phyloP scores from a whole-genome alignment of 2,113 vertebrate genomes.

The Gambusia holbrooki region DNA sequence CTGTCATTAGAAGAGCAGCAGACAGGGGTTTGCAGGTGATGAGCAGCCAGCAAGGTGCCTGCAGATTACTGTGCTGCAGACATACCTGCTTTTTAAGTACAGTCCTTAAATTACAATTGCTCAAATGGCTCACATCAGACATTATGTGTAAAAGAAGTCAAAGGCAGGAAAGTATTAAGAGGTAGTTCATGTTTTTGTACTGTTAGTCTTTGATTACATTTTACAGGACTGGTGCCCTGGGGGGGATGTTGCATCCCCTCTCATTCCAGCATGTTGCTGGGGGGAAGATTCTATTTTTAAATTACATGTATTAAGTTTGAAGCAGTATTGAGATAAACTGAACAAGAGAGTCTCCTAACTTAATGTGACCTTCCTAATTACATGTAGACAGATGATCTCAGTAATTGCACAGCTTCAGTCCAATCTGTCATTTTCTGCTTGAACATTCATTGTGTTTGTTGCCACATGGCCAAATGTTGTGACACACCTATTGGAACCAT shows the following conservation, averaged over 20 bases:
- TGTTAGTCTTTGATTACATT: background rate
- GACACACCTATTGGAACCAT: background rate
- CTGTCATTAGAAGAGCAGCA: constrained; percentile 55
- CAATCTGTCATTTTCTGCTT: too few species aligned
- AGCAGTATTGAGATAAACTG: background rate
- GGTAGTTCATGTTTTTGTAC: background rate
- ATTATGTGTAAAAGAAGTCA: constrained; percentile 10
- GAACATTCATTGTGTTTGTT: background rate
- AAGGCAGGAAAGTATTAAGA: background rate
- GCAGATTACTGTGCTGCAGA: constrained; percentile 29
- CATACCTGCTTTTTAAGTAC: constrained; percentile 61
- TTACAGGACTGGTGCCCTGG: background rate
- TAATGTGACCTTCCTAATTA: background rate
- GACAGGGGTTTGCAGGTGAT: constrained; percentile 49
- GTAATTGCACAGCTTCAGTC: background rate
- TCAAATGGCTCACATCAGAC: constrained; percentile 39
- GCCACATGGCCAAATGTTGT: background rate
- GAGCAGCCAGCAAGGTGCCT: constrained; percentile 41
- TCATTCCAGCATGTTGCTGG: background rate
- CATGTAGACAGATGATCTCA: background rate
- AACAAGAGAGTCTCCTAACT: background rate
- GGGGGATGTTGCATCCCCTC: background rate
- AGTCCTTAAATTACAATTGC: constrained; percentile 58
- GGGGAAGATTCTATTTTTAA: background rate
- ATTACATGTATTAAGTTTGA: background rate